Evolutionary conservation across 1,140 invertebrate genomes (phyloP).

Genomic region (Oreohelix idahoensis): DNA sequence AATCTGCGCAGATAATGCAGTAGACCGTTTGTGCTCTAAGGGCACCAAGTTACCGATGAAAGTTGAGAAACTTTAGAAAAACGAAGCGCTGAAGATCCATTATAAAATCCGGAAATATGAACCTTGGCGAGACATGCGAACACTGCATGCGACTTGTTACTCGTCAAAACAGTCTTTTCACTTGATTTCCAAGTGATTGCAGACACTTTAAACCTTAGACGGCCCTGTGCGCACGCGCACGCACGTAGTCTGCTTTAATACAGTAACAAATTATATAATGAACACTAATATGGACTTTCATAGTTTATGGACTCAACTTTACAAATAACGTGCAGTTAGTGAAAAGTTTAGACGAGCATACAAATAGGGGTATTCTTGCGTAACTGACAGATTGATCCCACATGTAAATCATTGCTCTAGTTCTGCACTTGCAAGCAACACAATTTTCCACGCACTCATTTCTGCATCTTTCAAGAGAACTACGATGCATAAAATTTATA

Average conservation of each 20-base stretch:
- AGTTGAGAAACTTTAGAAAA: neutral
- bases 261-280: neutral
- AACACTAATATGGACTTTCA: neutral
- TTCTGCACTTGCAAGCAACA: too few species aligned
- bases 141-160: conserved; percentile 5
- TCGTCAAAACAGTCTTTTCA: neutral
- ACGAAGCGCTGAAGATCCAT: neutral
- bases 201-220: neutral
- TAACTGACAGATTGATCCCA: neutral
- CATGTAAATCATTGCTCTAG: neutral
- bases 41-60: neutral
- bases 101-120: neutral
- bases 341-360: neutral
- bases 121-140: neutral
- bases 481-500: too few species aligned
- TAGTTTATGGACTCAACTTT: neutral
- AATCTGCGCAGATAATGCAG: neutral
- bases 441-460: too few species aligned
- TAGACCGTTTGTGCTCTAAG: neutral
- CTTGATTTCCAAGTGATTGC: neutral
- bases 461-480: too few species aligned
- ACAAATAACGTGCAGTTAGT: neutral
- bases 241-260: neutral
- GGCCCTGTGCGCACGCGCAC: neutral
- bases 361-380: neutral